phyloP scores from a whole-genome alignment of 2,113 vertebrate genomes.

The Paralichthys olivaceus region DNA sequence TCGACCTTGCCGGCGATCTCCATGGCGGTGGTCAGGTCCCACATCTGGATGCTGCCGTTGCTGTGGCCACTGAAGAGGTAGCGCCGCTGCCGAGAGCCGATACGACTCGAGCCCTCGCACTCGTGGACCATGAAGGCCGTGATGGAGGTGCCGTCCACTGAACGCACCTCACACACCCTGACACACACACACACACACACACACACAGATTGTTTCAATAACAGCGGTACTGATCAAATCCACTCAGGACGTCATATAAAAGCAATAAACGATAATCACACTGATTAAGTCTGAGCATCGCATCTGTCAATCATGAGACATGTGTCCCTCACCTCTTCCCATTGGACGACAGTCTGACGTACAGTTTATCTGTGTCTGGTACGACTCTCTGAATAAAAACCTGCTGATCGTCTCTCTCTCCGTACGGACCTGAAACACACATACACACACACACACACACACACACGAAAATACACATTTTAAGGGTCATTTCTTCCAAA shows the following conservation, averaged over 20 bases:
- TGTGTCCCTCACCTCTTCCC: constrained; percentile 85
- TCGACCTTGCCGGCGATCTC: constrained; percentile 85
- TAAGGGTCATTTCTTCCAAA: no score
- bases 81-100: constrained; percentile 87
- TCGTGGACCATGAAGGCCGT: constrained; percentile 92
- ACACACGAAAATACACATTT: no score
- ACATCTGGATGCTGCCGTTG: constrained; percentile 94
- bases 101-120: constrained; percentile 91
- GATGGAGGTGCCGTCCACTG: constrained; percentile 87
- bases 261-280: no score
- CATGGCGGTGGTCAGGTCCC: constrained; percentile 94
- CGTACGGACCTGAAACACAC: constrained; percentile 86
- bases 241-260: background rate
- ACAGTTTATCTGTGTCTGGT: constrained; percentile 88
- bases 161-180: constrained; percentile 91
- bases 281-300: no score
- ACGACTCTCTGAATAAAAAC: constrained; percentile 94
- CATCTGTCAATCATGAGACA: background rate
- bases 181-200: constrained; percentile 40
- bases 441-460: no score
- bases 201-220: constrained; percentile 54
- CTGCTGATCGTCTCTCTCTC: constrained; percentile 92
- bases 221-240: no score
- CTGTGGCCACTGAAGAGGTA: constrained; percentile 92
- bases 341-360: constrained; percentile 90